Base-by-base conservation (phyloP, 2,888 invertebrate genomes). In the Cordilura impudica region DNA sequence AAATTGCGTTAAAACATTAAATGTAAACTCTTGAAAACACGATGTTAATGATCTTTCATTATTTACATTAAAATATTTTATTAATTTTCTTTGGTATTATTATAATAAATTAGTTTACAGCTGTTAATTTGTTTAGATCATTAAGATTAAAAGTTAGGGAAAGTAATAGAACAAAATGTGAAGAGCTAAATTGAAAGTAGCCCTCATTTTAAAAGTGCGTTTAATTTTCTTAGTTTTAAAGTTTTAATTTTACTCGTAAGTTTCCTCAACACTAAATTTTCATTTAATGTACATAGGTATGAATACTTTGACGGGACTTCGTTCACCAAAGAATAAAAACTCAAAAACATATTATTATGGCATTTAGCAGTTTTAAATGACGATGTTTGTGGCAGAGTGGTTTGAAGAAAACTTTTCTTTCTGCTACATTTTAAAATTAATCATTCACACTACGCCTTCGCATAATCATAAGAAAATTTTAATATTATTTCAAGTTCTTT, bases 331-430 rank as follows among this genome's bases (percentile, higher is more conserved):
- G n/a, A 39, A 43, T 2, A 47, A 56, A 23, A 56, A 69, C 45
- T 26, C 10, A 18, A 39, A 53, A 81, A 83, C 81, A 80, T 84
- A 84, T 85, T 86, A 86, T 85, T 86, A 86, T 82, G 74, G 85
- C 88, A 84, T 86, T 87, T 86, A 86, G 86, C 84, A 83, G 85
- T 83, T 84, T 84, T 87, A 87, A 86, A 84, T 84, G 86, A 82
- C 82, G 60, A 73, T 58, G 67, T 66, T 67, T 49, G 12, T 39
- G 70, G n/a, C n/a, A n/a, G n/a, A n/a, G n/a, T n/a, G n/a, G 12
- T 47, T 8, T 43, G 29, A 49, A 19, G 29, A 49, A 19, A 23
- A 39, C 14, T 63, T 47, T 63, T 63, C 18, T 70, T 58, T 12
- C 16, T 39, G 23, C 14, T 56, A 12, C 7, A 26, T 66, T 58